Base-by-base conservation (phyloP, 2,888 invertebrate genomes). In the Xylota sylvarum region DNA sequence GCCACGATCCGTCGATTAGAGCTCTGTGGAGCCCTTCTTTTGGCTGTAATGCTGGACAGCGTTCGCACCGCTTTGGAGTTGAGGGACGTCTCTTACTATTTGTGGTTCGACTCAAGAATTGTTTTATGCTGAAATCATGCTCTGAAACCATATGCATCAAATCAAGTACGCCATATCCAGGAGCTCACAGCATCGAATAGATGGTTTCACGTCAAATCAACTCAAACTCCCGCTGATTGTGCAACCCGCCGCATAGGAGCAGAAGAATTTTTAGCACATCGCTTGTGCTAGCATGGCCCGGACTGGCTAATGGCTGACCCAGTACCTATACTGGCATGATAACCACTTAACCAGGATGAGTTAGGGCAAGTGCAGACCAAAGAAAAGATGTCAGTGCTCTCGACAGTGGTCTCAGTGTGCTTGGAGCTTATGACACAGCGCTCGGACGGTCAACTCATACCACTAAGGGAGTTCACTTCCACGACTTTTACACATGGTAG, bases 11-110 rank as follows among this genome's bases (percentile, higher is more conserved):
- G 69, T 10, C 32, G 69, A 1, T 19, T 52, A 5, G 78, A 46
- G 10, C 65, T 56, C 17, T 73, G 58, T 30, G 80, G 73, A 14
- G 48, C 69, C 27, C 60, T 52, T 52, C 32, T 60, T 3, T 12
- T 62, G 4, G 17, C 52, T 6, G 12, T 23, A 7, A 32, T 46
- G 35, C 3, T 50, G n/a, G 32, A 35, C 7, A 46, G 19, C 14
- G 32, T 43, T 6, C 12, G 12, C n/a, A 23, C 19, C 9, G 27
- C 48, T 0, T 14, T 37, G 5, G 40, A 10, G 3, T 10, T 62
- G 0, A 32, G 3, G 2, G 14, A 17, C n/a, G 23, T 10, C 4
- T 37, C 48, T 10, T 56, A 19, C n/a, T 37, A 37, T 52, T 62
- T 64, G 10, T n/a, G n/a, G n/a, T n/a, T n/a, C n/a, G n/a, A n/a